Evolutionary conservation across 2,888 invertebrate species (phyloP), one percentile per base, ranked within the genome.

Genomic region (Dorcus parallelipipedus): DNA sequence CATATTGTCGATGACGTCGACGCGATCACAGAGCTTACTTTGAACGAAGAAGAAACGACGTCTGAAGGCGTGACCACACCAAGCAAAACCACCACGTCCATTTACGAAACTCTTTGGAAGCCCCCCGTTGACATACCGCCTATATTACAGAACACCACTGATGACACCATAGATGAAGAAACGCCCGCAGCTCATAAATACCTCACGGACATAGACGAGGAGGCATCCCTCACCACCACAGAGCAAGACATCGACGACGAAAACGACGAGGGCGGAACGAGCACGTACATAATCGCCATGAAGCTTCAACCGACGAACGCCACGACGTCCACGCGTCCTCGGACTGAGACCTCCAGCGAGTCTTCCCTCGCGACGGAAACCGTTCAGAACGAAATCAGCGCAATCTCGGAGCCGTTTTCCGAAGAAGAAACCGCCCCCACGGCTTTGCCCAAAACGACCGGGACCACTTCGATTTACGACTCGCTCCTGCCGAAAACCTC

Each of bases 121-220:
- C 17, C 14, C n/a, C 17, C 41, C 1, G 26, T 1, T 1, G 33
- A 3, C 4, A 26, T 42, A 17, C n/a, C 47, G 9, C 17, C 1
- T n/a, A 55, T 38, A 33, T 9, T 9, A 2, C 14, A 49, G 9
- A 47, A 47, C 38, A 52, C 23, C 7, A 20, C 47, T 1, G 56
- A 56, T 20, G 56, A 56, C 17, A 56, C 56, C 6, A 8, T 42
- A 40, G 56, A 52, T 9, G 56, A 56, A 14, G 51, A 51, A 14
- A 23, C 51, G 2, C 14, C n/a, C 9, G 9, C 17, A 1, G 39
- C 56, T 1, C 47, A 23, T 10, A 56, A 45, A 14, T n/a, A 40
- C 4, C 26, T 43, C 4, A 20, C 43, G 2, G 26, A 39, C 1
- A 33, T 33, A 7, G 45, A 56, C 2, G 14, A 45, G 23, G 56